Percentiles rank a stretch among this genome's conserved stretches.
Conservation (phyloP, 2,797 vertebrate species). For the Lithobates pipiens region DNA sequence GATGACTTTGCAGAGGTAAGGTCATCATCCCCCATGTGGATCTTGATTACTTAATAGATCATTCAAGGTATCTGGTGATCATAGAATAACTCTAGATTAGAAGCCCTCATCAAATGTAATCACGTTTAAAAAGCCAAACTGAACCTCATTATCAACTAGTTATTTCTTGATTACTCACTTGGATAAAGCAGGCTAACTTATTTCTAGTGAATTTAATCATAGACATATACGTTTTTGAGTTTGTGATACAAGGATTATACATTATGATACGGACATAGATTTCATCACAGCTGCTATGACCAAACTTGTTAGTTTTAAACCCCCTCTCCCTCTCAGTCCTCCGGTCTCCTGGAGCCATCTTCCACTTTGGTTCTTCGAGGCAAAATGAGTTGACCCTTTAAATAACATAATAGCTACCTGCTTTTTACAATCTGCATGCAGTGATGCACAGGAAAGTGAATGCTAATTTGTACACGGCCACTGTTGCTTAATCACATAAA, state of each 20-base stretch:
- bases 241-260: background rate
- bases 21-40: conserved; percentile 9
- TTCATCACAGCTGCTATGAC: too few species aligned
- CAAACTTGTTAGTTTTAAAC: too few species aligned
- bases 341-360: too few species aligned
- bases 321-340: too few species aligned
- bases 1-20: conserved; percentile 4
- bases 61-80: conserved; percentile 9
- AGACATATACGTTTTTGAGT: background rate
- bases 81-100: background rate
- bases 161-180: background rate
- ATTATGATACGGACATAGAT: background rate
- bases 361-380: too few species aligned
- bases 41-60: background rate
- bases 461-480: too few species aligned
- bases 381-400: too few species aligned
- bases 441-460: too few species aligned
- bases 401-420: too few species aligned
- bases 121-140: background rate
- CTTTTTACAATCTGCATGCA: too few species aligned
- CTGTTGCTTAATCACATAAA: too few species aligned
- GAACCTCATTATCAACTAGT: background rate
- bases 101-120: background rate
- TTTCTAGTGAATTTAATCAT: background rate
- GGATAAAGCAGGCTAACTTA: background rate